Evolutionary conservation across 2,888 invertebrate genomes (phyloP).

Genomic region (Drosophila kanekoi): DNA sequence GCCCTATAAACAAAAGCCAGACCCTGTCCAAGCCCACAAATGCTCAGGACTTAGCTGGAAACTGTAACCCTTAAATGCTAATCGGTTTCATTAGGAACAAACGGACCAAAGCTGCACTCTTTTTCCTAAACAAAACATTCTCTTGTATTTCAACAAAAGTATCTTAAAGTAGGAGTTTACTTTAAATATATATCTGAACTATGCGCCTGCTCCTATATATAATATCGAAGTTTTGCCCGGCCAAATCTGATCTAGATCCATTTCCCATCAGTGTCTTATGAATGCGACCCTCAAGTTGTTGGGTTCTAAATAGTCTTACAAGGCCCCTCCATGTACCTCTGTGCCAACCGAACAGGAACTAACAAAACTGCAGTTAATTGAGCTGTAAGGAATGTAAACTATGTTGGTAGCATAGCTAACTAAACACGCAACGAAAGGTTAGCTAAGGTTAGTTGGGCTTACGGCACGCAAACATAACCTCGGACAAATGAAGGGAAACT

Average conservation of each 20-base stretch:
- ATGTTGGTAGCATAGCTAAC: constrained; percentile 70
- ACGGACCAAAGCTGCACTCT: not conserved
- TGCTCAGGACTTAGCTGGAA: constrained; percentile 21
- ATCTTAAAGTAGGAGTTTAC: no score
- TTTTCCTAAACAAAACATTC: no score
- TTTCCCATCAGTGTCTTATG: no score
- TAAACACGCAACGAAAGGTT: constrained; percentile 50
- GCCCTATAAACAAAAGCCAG: not conserved
- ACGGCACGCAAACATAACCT: constrained; percentile 32
- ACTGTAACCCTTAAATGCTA: not conserved
- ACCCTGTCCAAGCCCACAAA: constrained; percentile 5
- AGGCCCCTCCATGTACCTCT: not conserved
- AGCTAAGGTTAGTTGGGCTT: constrained; percentile 10
- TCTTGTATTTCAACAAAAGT: no score
- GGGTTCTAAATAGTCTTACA: not conserved
- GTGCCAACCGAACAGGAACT: constrained; percentile 19
- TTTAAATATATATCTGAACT: no score
- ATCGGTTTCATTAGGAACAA: constrained; percentile 9
- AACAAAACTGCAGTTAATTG: constrained; percentile 46
- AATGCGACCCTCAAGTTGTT: not conserved
- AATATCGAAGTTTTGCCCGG: no score
- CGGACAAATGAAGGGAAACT: not conserved
- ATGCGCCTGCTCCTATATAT: no score
- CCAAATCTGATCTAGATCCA: not conserved
- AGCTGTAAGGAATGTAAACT: constrained; percentile 44